Percentiles rank a stretch among this genome's conserved stretches.
Evolutionary conservation across 1,140 invertebrate species (phyloP).

Genomic region (Chionoecetes opilio): DNA sequence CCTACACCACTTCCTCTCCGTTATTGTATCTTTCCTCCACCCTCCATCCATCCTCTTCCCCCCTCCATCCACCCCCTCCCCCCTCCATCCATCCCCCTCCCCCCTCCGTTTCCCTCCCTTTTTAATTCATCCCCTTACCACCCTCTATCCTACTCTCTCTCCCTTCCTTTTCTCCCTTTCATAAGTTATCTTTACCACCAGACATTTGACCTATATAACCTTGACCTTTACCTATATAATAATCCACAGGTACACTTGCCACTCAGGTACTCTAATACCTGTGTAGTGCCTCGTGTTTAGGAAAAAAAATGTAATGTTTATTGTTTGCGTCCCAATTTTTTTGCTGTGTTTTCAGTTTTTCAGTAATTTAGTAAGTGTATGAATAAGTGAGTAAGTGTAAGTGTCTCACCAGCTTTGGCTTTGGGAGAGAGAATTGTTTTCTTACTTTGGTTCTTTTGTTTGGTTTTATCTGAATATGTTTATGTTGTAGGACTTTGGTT

Average conservation of each 20-base stretch:
- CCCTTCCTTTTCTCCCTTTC: not conserved
- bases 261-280: not conserved
- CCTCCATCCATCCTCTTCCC: not conserved
- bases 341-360: not conserved
- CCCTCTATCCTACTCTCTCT: not conserved
- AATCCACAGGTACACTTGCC: not conserved
- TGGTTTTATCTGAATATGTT: not conserved
- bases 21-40: not conserved
- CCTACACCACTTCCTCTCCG: constrained; percentile 23
- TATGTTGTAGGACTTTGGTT: not conserved
- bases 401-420: not conserved
- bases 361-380: not conserved
- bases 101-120: not conserved
- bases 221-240: no score
- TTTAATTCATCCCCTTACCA: not conserved
- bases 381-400: no score
- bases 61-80: not conserved
- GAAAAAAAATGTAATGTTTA: not conserved
- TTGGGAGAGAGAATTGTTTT: not conserved
- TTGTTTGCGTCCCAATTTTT: not conserved
- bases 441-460: not conserved
- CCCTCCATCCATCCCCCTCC: not conserved
- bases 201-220: not conserved
- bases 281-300: not conserved
- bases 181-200: not conserved